Evolutionary conservation across 2,888 invertebrate species (phyloP), one percentile per base, ranked within the genome.

Genomic region (Callinectes sapidus): DNA sequence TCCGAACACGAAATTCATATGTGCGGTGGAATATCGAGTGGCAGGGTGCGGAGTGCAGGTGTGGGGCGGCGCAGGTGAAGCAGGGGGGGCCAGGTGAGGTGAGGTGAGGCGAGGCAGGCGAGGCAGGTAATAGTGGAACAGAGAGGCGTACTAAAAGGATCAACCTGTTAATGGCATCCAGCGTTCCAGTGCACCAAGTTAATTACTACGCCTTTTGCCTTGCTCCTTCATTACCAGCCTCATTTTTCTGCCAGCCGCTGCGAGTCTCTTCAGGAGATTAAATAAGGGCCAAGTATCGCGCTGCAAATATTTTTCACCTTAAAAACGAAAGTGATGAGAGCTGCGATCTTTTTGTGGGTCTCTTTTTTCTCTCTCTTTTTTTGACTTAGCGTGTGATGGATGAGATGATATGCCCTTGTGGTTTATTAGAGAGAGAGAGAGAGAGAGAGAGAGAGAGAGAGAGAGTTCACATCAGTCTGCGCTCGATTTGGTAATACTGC

Each of bases 151-250:
- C 81, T 81, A 81, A 81, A 81, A 81, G 61, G 61, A 88, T 55
- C 88, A 55, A 88, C 55, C 61, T 55, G 88, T 55, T 88, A 88
- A 55, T 88, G 81, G 81, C 81, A 81, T 81, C 28, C 81, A 35
- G 81, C 81, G 81, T 81, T 81, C 81, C 81, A 81, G 81, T 35
- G 81, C 81, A 81, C 81, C 81, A 81, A 35, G 89, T 66, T 89
- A 66, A 89, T 89, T 89, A 89, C 89, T 66, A n/a, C 71, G 18
- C 89, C 89, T 89, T 89, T 89, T 66, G 42, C 35, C 89, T 32
- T 35, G 61, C 89, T 89, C 71, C 89, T 89, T 89, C 89, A 89
- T 89, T 89, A 89, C 61, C 71, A 6, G 89, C 28, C 35, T 66
- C 13, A 89, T 35, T 89, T 89, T 89, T 71, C 66, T 61, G 35